Percentiles rank a stretch among this genome's conserved stretches.
These are phyloP conservation scores for Neotragus moschatus DNA, from an alignment of 2,113 vertebrate species.

Conservation along the genomic window DNA sequence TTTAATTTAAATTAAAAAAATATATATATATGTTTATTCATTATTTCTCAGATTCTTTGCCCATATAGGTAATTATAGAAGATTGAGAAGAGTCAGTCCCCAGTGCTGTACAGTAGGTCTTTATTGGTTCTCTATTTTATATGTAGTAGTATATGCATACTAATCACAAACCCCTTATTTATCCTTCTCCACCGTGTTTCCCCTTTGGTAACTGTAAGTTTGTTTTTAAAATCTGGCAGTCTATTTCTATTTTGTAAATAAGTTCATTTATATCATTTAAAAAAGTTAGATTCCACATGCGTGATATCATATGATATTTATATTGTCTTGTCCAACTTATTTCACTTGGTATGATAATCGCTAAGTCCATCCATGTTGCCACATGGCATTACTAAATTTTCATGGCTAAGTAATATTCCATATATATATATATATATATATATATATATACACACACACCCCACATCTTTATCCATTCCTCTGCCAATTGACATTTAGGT, in stretches of 20 bases:
- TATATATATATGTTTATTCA: background rate
- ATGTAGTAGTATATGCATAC: background rate
- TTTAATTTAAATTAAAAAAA: background rate
- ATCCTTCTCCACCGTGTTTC: background rate
- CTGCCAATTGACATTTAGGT: background rate
- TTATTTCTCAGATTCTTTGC: background rate
- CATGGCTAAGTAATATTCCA: background rate
- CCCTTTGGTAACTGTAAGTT: background rate
- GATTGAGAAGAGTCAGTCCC: background rate
- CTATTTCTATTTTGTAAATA: background rate
- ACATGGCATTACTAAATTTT: background rate
- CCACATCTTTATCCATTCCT: background rate
- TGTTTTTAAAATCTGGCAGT: background rate
- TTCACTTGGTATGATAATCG: background rate
- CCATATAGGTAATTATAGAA: background rate
- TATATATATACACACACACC: background rate
- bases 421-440: background rate
- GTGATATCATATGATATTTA: background rate
- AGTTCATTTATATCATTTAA: background rate
- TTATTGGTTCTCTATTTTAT: background rate
- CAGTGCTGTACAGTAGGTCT: background rate
- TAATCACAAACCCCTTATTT: background rate
- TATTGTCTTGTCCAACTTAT: background rate
- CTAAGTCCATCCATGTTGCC: background rate
- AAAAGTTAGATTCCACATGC: background rate